Conservation (phyloP, 1,140 invertebrate species). For the Notospermus geniculatus region DNA sequence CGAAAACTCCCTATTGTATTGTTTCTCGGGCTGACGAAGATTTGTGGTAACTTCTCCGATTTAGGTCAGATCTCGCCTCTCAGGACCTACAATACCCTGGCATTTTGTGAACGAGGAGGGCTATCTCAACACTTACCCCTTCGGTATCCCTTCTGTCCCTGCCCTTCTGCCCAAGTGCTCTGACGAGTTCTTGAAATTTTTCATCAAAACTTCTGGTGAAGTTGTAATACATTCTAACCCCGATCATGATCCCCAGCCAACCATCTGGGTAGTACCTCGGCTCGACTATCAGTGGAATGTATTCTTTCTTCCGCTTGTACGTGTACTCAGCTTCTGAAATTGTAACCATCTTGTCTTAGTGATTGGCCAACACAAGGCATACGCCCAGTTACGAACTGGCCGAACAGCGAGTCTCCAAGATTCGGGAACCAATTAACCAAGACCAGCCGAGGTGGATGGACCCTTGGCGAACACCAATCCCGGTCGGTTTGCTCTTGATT, state of each 20-base stretch:
- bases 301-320: slow-evolving; percentile 14
- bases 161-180: slow-evolving; percentile 23
- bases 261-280: slow-evolving; percentile 18
- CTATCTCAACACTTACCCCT: too few relatives aligned
- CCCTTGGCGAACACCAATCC: background rate
- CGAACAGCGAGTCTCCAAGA: background rate
- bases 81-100: too few relatives aligned
- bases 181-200: slow-evolving; percentile 30
- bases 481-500: background rate
- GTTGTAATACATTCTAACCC: slow-evolving; percentile 17
- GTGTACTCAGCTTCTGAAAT: slow-evolving; percentile 26
- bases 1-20: too few relatives aligned
- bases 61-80: too few relatives aligned
- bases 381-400: background rate
- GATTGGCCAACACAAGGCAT: background rate
- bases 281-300: slow-evolving; percentile 19
- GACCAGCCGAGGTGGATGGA: background rate
- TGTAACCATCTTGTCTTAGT: slow-evolving; percentile 1
- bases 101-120: too few relatives aligned
- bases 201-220: slow-evolving; percentile 29
- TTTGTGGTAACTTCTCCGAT: too few relatives aligned
- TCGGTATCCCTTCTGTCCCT: too few relatives aligned
- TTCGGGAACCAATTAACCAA: background rate
- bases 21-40: too few relatives aligned
- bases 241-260: slow-evolving; percentile 20